Conservation (phyloP, 1,140 invertebrate genomes). For the honey bee (Apis mellifera) region DNA sequence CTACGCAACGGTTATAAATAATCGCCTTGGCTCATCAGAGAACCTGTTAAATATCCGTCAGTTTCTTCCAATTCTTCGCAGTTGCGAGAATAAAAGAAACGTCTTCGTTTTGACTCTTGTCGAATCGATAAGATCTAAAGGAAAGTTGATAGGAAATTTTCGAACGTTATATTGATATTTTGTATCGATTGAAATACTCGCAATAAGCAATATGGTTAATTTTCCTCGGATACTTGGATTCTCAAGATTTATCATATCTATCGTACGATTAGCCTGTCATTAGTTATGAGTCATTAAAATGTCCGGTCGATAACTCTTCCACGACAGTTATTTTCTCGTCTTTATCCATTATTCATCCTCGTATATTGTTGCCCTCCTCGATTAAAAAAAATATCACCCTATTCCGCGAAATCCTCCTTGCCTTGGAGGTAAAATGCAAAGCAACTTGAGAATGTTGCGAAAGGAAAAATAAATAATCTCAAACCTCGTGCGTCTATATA, state of each 20-base stretch:
- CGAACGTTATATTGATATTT: too few species aligned
- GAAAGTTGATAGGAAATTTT: background rate
- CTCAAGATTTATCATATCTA: background rate
- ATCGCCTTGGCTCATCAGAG: conserved; percentile 36
- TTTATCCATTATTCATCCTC: conserved; percentile 15
- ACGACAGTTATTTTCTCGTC: background rate
- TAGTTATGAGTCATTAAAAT: conserved; percentile 17
- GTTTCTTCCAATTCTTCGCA: conserved; percentile 16
- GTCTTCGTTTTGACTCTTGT: too few species aligned
- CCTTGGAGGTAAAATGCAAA: background rate
- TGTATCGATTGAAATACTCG: too few species aligned
- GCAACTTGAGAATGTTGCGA: too few species aligned
- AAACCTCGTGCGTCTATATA: background rate
- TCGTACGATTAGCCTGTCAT: conserved; percentile 9
- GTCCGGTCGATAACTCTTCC: conserved; percentile 18
- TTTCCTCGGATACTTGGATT: background rate
- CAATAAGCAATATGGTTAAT: background rate
- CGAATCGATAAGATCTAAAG: background rate
- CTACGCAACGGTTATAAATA: conserved; percentile 60
- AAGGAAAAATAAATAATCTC: background rate
- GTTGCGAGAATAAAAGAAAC: too few species aligned
- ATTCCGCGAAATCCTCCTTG: background rate
- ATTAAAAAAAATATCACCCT: background rate
- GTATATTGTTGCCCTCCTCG: background rate
- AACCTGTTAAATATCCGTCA: conserved; percentile 27